Conservation (phyloP, 30 jellyfish, hydroid and myxozoan species). For the Clytia hemisphaerica region DNA sequence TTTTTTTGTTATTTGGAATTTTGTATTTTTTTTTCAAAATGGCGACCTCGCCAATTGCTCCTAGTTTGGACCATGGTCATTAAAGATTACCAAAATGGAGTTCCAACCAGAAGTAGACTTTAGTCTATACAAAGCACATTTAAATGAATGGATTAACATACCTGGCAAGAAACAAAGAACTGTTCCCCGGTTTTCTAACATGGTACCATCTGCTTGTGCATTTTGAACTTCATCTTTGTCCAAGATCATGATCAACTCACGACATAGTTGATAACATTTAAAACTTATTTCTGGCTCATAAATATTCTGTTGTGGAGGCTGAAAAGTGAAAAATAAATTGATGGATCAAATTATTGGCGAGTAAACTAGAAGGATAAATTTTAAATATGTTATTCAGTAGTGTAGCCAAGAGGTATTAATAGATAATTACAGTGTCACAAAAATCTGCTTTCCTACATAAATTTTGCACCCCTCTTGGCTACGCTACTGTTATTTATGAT, state of each 20-base stretch:
- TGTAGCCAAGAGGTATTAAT: neutral
- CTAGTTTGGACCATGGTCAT: no score
- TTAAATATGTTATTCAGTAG: neutral
- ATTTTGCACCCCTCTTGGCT: no score
- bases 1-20: no score
- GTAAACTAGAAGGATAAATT: neutral
- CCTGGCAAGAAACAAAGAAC: conserved; percentile 97
- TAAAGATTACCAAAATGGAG: conserved; percentile 5
- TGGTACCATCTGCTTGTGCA: conserved; percentile 16
- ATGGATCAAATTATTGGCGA: neutral
- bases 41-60: no score
- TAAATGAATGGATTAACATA: no score
- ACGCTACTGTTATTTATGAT: no score
- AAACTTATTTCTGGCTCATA: conserved; percentile 62
- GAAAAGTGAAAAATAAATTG: neutral
- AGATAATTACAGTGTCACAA: neutral
- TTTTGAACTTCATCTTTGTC: conserved; percentile 55
- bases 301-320: conserved; percentile 63
- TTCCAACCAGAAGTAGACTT: no score
- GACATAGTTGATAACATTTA: conserved; percentile 56
- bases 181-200: conserved; percentile 64
- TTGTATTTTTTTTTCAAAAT: no score
- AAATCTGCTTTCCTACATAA: no score
- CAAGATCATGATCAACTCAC: conserved; percentile 55
- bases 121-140: no score